Evolutionary conservation across 2,797 vertebrate species (phyloP), one percentile per base, ranked within the genome.

Genomic region (Siniperca obscura): DNA sequence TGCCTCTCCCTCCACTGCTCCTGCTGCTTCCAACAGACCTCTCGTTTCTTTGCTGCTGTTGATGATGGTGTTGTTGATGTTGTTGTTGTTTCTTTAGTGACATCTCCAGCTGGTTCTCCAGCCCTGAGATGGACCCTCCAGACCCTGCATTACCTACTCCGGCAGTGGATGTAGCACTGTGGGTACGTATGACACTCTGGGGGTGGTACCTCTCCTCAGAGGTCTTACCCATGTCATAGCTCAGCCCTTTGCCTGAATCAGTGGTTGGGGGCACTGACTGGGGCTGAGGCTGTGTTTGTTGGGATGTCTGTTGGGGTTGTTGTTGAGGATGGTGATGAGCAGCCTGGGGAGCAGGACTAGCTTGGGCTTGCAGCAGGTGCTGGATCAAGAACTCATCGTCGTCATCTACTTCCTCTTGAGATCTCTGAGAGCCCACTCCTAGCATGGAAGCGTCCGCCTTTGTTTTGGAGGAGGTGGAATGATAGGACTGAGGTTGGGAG

Each of bases 131-230:
- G 36, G 92, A 93, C 21, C 90, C 94, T 44, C 80, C 94, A 16
- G 93, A 88, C 36, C 90, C 93, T 17, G 93, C 78, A 50, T 93
- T 94, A 34, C 92, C 91, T 17, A 93, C 94, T 36, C 95, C 95
- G 19, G 92, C 87, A 48, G 90, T 92, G 27, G 96, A 91, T 38
- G 94, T 96, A 71, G 96, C 96, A 76, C 95, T 97, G 64, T 98
- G 97, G 75, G 97, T 98, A 4, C 98, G 96, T 87, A 99, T 99
- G 64, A 99, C 98, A 7, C 98, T 99, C 84, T 98, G 98, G 14
- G 98, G 95, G 56, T 99, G 98, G 91, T 98, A 98, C 7, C 98
- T 90, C 87, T 97, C 97, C 74, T 98, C 97, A 3, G 96, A 93
- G 42, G 96, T 96, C 90, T 98, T 99, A 68, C 94, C 95, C 94